Evolutionary conservation across 2,888 invertebrate species (phyloP), one percentile per base, ranked within the genome.

Genomic region (Troides oblongomaculatus): DNA sequence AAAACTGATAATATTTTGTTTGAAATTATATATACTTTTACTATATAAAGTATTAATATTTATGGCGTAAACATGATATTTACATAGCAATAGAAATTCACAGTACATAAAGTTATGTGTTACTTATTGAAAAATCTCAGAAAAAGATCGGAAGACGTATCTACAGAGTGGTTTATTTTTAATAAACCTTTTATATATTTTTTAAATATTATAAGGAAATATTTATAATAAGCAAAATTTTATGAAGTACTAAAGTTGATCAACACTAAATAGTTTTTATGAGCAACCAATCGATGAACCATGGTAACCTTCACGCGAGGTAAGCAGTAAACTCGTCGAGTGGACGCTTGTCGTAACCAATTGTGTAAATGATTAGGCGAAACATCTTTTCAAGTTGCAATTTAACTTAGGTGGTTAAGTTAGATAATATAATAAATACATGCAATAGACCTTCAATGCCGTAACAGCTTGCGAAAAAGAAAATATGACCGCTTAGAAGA

Each of bases 361-460:
- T 69, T 69, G 65, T 65, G 65, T 69, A 69, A 69, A 62, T 46
- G 59, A 69, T 57, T 62, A 62, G 46, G 30, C 61, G 56, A 69
- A 69, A 61, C 65, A n/a, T 69, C 57, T 56, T 65, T 65, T 36
- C n/a, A 65, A 69, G 23, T 65, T 57, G 36, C 8, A 46, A n/a
- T 6, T 46, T 25, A 50, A 64, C 43, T 69, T 18, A 17, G 5
- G n/a, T 14, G 57, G 39, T 25, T 56, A 59, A 25, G 43, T 68
- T 59, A 63, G 30, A 59, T 63, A 58, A 63, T 68, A 62, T 57
- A 21, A 57, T 57, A 21, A 57, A 57, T 21, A 21, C 57, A 21
- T 10, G 21, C 21, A 57, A 57, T 7, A 10, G 21, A 57, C 57
- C 50, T 50, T 50, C 14, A 18, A 12, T 50, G 14, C 50, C 18